phyloP scores from a whole-genome alignment of 2,113 vertebrate genomes.

The Dolichallabes microphthalmus region DNA sequence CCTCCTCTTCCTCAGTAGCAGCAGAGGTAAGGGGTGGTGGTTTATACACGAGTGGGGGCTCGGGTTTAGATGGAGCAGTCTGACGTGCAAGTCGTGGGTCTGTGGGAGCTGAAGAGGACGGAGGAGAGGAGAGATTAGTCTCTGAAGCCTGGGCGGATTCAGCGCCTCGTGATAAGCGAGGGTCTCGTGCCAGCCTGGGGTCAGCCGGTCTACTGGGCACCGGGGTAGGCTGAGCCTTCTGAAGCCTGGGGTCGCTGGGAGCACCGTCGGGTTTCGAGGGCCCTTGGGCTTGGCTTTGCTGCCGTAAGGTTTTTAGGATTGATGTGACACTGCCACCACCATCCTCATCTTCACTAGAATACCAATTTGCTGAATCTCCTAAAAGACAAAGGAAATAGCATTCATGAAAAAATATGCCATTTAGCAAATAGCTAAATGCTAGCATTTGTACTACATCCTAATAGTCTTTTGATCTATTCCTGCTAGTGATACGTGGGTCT shows the following conservation, averaged over 20 bases:
- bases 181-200: slow-evolving; percentile 82
- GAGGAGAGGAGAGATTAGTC: slow-evolving; percentile 44
- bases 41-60: slow-evolving; percentile 70
- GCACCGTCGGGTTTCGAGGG: slow-evolving; percentile 61
- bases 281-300: slow-evolving; percentile 80
- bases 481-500: too few species aligned
- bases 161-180: slow-evolving; percentile 72
- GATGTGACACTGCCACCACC: slow-evolving; percentile 90
- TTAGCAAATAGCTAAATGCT: not conserved
- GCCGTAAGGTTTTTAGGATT: slow-evolving; percentile 86
- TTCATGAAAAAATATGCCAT: not conserved
- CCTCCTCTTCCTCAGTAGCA: slow-evolving; percentile 81
- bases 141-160: slow-evolving; percentile 63
- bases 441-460: not conserved
- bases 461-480: not conserved
- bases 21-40: slow-evolving; percentile 59
- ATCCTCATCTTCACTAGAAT: slow-evolving; percentile 94
- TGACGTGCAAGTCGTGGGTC: slow-evolving; percentile 74
- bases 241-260: slow-evolving; percentile 78
- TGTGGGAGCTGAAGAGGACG: slow-evolving; percentile 62
- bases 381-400: not conserved
- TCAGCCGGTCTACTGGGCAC: slow-evolving; percentile 67
- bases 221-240: slow-evolving; percentile 66
- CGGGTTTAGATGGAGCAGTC: slow-evolving; percentile 56
- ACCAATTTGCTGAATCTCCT: slow-evolving; percentile 94